Base-by-base conservation (phyloP, 2,113 vertebrate genomes). In the Cnemophilus loriae region DNA sequence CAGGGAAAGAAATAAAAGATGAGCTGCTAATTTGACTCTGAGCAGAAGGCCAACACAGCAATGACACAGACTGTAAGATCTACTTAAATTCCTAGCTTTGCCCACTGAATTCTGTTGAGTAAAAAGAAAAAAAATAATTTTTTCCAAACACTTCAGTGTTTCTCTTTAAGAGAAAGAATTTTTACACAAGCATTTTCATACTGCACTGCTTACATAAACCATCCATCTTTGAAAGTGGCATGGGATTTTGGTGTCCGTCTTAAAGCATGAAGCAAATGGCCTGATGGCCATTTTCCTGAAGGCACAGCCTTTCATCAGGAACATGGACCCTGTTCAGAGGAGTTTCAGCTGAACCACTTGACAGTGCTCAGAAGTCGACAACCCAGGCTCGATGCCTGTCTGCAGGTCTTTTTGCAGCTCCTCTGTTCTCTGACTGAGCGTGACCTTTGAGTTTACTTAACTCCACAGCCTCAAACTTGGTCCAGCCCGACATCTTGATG, bases 21-120 rank as follows among this genome's bases (percentile, higher is more conserved):
- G 88, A 4, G 5, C 7, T 84, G 55, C 37, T 86, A 68, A 75
- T 60, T 89, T 84, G 60, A 71, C 52, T 53, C 11, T 33, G 22
- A 90, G 60, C 16, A 86, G 57, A 92, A 10, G 44, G 37, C 80
- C 83, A 95, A 67, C 37, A 87, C 80, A 93, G 27, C 64, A 84
- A 35, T 41, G 64, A 78, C 23, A 52, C 17, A 88, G 30, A 65
- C 18, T 77, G 8, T 70, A 63, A 88, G 55, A 78, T 11, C 44
- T 35, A 55, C 49, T 57, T 60, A n/a, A 91, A 87, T 57, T 78
- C 49, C 28, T 50, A 70, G 52, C 44, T 81, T 89, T 93, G 41
- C 46, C 33, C n/a, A 60, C 52, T 35, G 16, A 46, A 67, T 88
- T 77, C 47, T 60, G 13, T 47, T 27, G 55, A 89, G 46, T 8